phyloP scores from a whole-genome alignment of 2,797 vertebrate species.

The Borostomias antarcticus region DNA sequence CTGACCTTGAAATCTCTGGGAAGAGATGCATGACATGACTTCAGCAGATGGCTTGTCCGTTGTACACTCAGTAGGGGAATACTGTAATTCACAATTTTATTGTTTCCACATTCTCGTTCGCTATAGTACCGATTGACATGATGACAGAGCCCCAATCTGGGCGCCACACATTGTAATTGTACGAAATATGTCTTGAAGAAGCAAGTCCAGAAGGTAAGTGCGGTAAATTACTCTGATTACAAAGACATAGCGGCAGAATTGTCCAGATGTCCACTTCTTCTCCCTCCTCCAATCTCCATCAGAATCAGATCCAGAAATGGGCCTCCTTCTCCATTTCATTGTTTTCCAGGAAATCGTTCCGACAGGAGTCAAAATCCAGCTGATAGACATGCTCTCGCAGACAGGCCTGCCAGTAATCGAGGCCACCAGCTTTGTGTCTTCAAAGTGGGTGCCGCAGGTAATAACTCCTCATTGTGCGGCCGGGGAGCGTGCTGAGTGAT shows the following conservation, averaged over 20 bases:
- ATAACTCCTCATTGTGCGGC: constrained; percentile 58
- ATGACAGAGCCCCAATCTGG: constrained; percentile 36
- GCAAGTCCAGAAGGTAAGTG: constrained; percentile 18
- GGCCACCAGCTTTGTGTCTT: constrained; percentile 95
- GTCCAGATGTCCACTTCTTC: constrained; percentile 20
- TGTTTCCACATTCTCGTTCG: constrained; percentile 46
- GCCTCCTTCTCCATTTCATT: constrained; percentile 50
- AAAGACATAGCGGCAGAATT: constrained; percentile 8
- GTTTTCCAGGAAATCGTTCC: constrained; percentile 87
- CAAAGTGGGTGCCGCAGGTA: constrained; percentile 97
- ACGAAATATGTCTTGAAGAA: constrained; percentile 24
- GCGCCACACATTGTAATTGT: constrained; percentile 25
- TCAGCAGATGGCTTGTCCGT: constrained; percentile 53
- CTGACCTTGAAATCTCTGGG: constrained; percentile 57
- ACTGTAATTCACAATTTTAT: constrained; percentile 49
- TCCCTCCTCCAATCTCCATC: constrained; percentile 31
- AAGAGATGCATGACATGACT: constrained; percentile 57
- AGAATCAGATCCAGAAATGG: constrained; percentile 52
- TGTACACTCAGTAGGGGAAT: constrained; percentile 25
- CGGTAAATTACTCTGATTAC: constrained; percentile 22
- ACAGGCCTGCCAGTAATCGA: constrained; percentile 90
- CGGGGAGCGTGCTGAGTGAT: constrained; percentile 58
- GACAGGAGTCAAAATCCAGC: constrained; percentile 90
- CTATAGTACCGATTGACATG: constrained; percentile 35
- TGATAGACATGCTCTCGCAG: constrained; percentile 91